phyloP scores from a whole-genome alignment of 2,113 vertebrate species.

The Excalfactoria chinensis region DNA sequence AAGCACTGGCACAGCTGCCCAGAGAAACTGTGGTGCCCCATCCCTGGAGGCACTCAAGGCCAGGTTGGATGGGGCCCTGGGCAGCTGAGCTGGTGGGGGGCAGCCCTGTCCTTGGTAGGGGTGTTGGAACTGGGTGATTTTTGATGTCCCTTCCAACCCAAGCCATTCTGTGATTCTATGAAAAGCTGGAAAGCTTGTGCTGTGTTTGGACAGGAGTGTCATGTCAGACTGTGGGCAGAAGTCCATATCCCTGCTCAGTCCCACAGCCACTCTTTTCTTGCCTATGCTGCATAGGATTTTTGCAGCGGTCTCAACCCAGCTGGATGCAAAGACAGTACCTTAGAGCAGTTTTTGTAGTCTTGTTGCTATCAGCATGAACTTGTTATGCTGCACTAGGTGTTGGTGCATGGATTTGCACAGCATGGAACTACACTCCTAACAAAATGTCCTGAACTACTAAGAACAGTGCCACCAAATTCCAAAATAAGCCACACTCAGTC shows the following conservation, averaged over 20 bases:
- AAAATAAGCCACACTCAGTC: neutral
- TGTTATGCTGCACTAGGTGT: neutral
- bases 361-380: rapidly evolving
- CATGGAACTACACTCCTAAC: neutral
- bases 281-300: rapidly evolving
- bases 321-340: rapidly evolving
- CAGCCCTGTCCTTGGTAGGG: too few relatives aligned
- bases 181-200: neutral
- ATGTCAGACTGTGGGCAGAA: neutral
- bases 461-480: neutral
- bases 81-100: neutral
- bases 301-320: neutral
- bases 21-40: neutral
- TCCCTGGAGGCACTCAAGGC: neutral
- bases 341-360: neutral
- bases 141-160: too few relatives aligned
- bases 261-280: neutral
- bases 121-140: too few relatives aligned
- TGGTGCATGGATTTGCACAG: neutral
- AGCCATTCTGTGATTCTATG: too few relatives aligned
- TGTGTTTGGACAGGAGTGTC: neutral
- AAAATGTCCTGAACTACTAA: neutral
- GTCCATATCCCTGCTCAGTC: neutral
- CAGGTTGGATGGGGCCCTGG: neutral
- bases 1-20: neutral